Conservation (phyloP, 1,140 invertebrate species). For the Acarapis woodi region DNA sequence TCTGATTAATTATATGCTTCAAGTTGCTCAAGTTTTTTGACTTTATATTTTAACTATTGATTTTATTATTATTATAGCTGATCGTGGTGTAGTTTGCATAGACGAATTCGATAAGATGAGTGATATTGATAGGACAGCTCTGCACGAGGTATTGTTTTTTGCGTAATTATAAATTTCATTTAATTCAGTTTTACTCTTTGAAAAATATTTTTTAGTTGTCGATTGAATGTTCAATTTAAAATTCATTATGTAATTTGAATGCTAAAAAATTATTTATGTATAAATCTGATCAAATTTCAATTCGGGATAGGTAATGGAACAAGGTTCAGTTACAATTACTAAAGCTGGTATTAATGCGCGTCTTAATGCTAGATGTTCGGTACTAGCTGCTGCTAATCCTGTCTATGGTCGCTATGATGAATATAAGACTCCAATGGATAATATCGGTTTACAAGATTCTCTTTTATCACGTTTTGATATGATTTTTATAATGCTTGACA, state of each 20-base stretch:
- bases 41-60: too few relatives aligned
- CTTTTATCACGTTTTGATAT: conserved; percentile 93
- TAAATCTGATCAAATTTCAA: too few relatives aligned
- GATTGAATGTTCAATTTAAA: too few relatives aligned
- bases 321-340: conserved; percentile 79
- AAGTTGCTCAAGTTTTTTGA: too few relatives aligned
- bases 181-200: too few relatives aligned
- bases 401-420: conserved; percentile 94
- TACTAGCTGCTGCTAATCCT: conserved; percentile 96
- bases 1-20: too few relatives aligned
- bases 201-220: too few relatives aligned
- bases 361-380: conserved; percentile 87
- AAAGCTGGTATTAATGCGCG: conserved; percentile 97
- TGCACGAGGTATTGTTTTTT: too few relatives aligned
- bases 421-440: conserved; percentile 98
- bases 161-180: too few relatives aligned
- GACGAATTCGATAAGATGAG: conserved; percentile 99
- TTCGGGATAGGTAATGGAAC: too few relatives aligned
- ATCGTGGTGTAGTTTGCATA: conserved; percentile 91
- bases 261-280: too few relatives aligned
- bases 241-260: too few relatives aligned
- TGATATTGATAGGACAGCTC: conserved; percentile 94
- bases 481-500: conserved; percentile 84
- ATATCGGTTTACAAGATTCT: conserved; percentile 90
- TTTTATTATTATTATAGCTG: conserved; percentile 97